phyloP scores from a whole-genome alignment of 1,140 invertebrate genomes.

The Eurosta solidaginis region DNA sequence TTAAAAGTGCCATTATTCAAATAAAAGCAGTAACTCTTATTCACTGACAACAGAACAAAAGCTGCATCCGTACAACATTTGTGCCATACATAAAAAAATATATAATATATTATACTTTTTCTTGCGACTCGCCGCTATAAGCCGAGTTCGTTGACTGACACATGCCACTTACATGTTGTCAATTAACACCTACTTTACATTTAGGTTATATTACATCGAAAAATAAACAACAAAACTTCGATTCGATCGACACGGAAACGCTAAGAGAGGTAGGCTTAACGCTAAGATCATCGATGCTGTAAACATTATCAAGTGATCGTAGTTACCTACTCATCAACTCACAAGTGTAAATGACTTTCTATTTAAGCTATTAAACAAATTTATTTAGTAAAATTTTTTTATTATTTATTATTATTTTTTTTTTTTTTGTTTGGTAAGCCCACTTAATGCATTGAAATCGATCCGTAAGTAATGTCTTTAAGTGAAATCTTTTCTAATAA shows the following conservation, averaged over 20 bases:
- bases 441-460: neutral
- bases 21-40: neutral
- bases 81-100: too few species aligned
- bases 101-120: neutral
- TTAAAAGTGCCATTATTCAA: too few species aligned
- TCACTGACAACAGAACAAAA: neutral
- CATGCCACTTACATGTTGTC: neutral
- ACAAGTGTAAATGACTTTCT: neutral
- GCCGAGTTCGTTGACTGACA: neutral
- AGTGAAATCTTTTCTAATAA: neutral
- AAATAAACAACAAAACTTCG: neutral
- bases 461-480: neutral
- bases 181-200: neutral
- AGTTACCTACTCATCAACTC: too few species aligned
- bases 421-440: neutral
- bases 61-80: too few species aligned
- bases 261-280: neutral
- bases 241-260: neutral
- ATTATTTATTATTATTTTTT: neutral
- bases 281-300: neutral
- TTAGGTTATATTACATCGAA: neutral
- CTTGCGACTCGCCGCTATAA: neutral
- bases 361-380: neutral
- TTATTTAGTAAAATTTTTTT: neutral
- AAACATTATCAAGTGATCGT: too few species aligned